phyloP scores from a whole-genome alignment of 2,888 invertebrate species.

The Unio pictorum region DNA sequence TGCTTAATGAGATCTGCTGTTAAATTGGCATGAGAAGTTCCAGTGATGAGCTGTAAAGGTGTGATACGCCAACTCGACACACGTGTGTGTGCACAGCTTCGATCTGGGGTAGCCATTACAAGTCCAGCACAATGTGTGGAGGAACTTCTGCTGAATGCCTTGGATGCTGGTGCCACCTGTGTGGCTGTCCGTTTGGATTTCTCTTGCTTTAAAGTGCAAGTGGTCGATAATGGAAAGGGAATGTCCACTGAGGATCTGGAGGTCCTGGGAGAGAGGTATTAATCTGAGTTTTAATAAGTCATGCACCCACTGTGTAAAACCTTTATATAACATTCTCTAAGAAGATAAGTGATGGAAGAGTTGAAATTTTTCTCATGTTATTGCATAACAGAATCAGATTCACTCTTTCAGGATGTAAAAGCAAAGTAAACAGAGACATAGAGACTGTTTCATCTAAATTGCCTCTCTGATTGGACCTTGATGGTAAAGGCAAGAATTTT shows the following conservation, averaged over 20 bases:
- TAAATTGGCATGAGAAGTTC: neutral
- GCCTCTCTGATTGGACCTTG: no score
- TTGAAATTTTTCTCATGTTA: no score
- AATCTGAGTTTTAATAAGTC: neutral
- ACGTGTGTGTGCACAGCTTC: slow-evolving; percentile 74
- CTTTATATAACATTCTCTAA: no score
- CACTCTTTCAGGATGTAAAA: no score
- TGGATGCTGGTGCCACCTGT: slow-evolving; percentile 81
- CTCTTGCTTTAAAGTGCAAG: slow-evolving; percentile 78
- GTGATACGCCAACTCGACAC: slow-evolving; percentile 57
- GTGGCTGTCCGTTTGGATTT: slow-evolving; percentile 81
- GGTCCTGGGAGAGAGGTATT: slow-evolving; percentile 76
- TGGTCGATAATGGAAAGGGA: slow-evolving; percentile 85
- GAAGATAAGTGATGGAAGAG: no score
- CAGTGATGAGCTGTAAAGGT: neutral
- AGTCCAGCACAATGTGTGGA: slow-evolving; percentile 77
- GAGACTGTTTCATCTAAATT: no score
- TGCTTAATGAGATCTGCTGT: no score
- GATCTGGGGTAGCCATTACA: slow-evolving; percentile 77
- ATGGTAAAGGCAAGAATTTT: no score
- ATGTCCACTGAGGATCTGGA: slow-evolving; percentile 76
- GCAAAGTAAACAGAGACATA: no score
- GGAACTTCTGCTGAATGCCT: slow-evolving; percentile 80
- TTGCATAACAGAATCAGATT: no score
- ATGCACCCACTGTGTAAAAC: no score